These are phyloP conservation scores for Melipona beecheii DNA, from an alignment of 2,888 invertebrate species.

Conservation along the genomic window DNA sequence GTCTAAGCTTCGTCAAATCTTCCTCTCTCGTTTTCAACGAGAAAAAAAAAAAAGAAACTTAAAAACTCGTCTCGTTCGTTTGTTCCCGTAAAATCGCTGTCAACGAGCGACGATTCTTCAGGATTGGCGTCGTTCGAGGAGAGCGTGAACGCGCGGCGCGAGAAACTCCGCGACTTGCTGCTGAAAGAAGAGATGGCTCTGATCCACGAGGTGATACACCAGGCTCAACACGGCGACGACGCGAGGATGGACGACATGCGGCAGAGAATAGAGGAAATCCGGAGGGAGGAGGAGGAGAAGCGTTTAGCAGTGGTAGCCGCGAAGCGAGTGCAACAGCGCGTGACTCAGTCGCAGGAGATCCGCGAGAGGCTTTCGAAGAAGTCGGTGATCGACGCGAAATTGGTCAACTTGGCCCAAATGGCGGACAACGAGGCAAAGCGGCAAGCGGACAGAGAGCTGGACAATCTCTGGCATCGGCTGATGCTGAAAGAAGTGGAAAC, in stretches of 20 bases:
- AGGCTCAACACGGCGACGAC: constrained; percentile 85
- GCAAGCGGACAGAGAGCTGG: constrained; percentile 86
- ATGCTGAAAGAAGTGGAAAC: constrained; percentile 86
- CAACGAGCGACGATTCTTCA: constrained; percentile 40
- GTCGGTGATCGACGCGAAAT: constrained; percentile 46
- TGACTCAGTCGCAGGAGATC: constrained; percentile 18
- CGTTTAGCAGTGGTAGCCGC: constrained; percentile 81
- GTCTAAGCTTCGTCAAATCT: not conserved
- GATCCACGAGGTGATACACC: constrained; percentile 85
- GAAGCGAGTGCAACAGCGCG: constrained; percentile 57
- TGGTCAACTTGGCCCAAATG: constrained; percentile 57
- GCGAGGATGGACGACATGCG: constrained; percentile 85
- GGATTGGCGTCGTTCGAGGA: constrained; percentile 85
- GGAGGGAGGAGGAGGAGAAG: constrained; percentile 85
- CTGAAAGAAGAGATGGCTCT: constrained; percentile 85
- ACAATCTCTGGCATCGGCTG: constrained; percentile 87
- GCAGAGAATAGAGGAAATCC: constrained; percentile 83
- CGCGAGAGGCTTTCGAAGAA: constrained; percentile 21
- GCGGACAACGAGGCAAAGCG: constrained; percentile 84
- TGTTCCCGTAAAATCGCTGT: constrained; percentile 3
- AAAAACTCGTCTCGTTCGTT: not conserved
- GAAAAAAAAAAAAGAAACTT: too few species aligned
- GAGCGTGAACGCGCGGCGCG: constrained; percentile 84
- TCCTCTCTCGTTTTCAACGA: not conserved
- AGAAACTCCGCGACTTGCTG: constrained; percentile 81